phyloP scores from a whole-genome alignment of 1,140 invertebrate species.

The Patella vulgata region DNA sequence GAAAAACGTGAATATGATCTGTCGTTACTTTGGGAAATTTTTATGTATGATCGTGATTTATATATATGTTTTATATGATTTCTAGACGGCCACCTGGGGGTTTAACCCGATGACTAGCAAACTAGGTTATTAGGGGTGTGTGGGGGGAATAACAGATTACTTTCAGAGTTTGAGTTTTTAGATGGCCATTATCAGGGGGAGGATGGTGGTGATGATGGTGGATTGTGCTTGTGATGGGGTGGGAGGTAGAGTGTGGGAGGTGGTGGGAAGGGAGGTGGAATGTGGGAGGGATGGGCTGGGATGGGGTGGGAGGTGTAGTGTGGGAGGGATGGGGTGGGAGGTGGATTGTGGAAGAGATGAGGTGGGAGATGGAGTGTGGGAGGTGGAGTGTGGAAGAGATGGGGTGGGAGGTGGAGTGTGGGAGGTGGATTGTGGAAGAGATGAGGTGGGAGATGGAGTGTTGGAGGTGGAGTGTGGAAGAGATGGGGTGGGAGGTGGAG shows the following conservation, averaged over 20 bases:
- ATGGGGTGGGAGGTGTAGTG: slow-evolving; percentile 2
- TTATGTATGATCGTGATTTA: too few relatives aligned
- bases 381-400: slow-evolving; percentile 1
- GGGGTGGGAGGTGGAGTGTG: neutral
- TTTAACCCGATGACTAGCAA: too few relatives aligned
- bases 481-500: neutral
- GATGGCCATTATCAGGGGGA: too few relatives aligned
- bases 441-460: slow-evolving; percentile 6
- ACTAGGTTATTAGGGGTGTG: too few relatives aligned
- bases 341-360: slow-evolving; percentile 1
- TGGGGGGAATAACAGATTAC: too few relatives aligned
- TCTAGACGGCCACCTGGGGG: too few relatives aligned
- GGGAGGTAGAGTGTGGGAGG: neutral
- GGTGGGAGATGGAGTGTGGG: neutral
- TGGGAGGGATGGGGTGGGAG: slow-evolving; percentile 4
- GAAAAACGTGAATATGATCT: too few relatives aligned
- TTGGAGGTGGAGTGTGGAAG: slow-evolving; percentile 4
- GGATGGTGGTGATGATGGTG: too few relatives aligned
- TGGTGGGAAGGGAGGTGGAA: neutral
- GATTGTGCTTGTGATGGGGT: neutral
- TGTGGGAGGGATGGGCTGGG: neutral
- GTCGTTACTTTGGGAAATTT: too few relatives aligned
- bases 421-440: neutral
- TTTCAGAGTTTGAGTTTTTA: too few relatives aligned
- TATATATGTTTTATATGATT: too few relatives aligned